Conservation (phyloP, 2,888 invertebrate species). For the Agrochola lychnidis region DNA sequence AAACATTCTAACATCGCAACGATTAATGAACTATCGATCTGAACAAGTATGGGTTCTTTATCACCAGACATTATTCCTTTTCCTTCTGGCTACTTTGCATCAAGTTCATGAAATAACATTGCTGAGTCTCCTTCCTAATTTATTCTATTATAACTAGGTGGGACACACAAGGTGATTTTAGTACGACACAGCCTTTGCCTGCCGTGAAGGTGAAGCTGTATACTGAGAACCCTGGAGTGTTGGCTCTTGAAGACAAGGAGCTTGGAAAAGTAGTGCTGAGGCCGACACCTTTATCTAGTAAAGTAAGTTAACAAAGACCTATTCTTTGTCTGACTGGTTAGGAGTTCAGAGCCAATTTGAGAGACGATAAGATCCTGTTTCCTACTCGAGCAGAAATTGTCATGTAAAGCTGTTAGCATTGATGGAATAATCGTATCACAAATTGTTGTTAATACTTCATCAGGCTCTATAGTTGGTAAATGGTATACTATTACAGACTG, state of each 20-base stretch:
- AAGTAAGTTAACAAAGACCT: constrained; percentile 90
- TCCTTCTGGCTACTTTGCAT: too few relatives aligned
- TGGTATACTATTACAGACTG: background rate
- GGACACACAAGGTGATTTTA: constrained; percentile 99
- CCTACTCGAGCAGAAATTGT: background rate
- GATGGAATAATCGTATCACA: background rate
- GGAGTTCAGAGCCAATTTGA: background rate
- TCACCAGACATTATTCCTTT: too few relatives aligned
- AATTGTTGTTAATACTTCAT: background rate
- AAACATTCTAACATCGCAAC: too few relatives aligned
- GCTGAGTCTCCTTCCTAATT: too few relatives aligned
- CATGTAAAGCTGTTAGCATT: background rate
- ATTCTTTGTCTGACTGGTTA: background rate
- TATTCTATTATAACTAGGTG: constrained; percentile 90
- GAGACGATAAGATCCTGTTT: background rate
- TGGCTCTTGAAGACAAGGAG: constrained; percentile 99
- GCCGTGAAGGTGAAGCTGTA: constrained; percentile 99
- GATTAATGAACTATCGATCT: too few relatives aligned
- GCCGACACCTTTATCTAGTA: constrained; percentile 96
- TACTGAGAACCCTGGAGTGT: constrained; percentile 99
- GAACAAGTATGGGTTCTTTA: too few relatives aligned
- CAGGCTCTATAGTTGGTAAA: background rate
- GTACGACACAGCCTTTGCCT: constrained; percentile 99
- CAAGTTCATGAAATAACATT: too few relatives aligned
- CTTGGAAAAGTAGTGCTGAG: constrained; percentile 97